Percentiles rank a stretch among this genome's conserved stretches.
phyloP scores from a whole-genome alignment of 2,888 invertebrate species.

The Drosophila hamatofila region DNA sequence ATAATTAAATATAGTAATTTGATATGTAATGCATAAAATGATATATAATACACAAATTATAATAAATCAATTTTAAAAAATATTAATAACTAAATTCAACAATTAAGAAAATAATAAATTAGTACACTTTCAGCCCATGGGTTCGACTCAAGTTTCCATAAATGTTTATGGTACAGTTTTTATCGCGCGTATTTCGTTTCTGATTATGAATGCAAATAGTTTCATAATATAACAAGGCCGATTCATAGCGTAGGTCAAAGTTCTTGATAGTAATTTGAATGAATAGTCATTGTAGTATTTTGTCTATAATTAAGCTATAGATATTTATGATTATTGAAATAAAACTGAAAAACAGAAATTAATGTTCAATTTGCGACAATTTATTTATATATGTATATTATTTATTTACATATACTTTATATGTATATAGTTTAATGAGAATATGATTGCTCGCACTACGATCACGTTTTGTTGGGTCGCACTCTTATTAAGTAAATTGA shows the following conservation, averaged over 20 bases:
- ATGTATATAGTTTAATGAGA: conserved; percentile 4
- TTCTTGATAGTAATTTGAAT: not conserved
- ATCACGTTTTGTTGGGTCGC: conserved; percentile 58
- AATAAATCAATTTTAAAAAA: not conserved
- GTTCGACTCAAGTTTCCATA: not conserved
- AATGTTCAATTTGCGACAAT: not conserved
- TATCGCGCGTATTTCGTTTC: conserved; percentile 1
- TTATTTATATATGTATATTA: not conserved
- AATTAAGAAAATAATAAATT: not conserved
- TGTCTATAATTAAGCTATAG: not conserved
- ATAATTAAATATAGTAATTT: too few relatives aligned
- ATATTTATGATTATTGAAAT: not conserved
- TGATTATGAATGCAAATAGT: conserved; percentile 7
- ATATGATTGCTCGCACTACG: conserved; percentile 36
- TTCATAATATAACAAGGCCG: not conserved
- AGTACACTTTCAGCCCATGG: not conserved
- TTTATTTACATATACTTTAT: not conserved
- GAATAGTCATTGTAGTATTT: not conserved
- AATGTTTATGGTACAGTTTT: not conserved
- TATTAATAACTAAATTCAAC: not conserved
- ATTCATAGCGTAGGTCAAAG: not conserved
- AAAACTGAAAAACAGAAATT: not conserved
- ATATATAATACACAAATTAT: too few relatives aligned
- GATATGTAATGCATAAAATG: too few relatives aligned
- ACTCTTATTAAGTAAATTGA: conserved; percentile 58